Conservation (phyloP, 1,140 invertebrate species). For the Babylonia areolata region DNA sequence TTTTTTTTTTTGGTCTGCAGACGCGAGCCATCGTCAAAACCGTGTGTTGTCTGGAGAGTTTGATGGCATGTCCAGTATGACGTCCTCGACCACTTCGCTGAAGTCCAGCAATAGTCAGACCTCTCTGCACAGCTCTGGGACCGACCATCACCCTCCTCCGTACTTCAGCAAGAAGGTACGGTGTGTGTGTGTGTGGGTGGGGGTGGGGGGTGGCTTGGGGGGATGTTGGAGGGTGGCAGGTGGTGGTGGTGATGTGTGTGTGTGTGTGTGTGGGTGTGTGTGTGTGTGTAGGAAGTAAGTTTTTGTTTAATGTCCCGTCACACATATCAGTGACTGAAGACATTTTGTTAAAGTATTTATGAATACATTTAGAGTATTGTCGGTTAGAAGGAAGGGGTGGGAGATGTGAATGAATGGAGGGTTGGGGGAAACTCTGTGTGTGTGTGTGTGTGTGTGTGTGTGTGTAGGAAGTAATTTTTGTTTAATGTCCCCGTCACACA, state of each 20-base stretch:
- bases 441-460: conserved; percentile 3
- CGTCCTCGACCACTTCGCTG: background rate
- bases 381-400: no score
- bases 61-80: background rate
- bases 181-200: background rate
- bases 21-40: background rate
- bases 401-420: no score
- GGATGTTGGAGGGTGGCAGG: background rate
- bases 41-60: background rate
- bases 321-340: no score
- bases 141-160: background rate
- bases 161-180: conserved; percentile 12
- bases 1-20: no score
- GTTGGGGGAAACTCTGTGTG: background rate
- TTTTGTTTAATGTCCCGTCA: no score
- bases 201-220: background rate
- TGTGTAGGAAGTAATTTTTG: no score
- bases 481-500: no score
- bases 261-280: background rate
- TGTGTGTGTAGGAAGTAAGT: no score
- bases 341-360: no score
- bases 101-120: background rate
- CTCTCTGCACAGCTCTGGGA: background rate
- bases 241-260: background rate
- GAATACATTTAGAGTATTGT: no score